phyloP scores from a whole-genome alignment of 2,113 vertebrate genomes.

The Cephalopterus ornatus region DNA sequence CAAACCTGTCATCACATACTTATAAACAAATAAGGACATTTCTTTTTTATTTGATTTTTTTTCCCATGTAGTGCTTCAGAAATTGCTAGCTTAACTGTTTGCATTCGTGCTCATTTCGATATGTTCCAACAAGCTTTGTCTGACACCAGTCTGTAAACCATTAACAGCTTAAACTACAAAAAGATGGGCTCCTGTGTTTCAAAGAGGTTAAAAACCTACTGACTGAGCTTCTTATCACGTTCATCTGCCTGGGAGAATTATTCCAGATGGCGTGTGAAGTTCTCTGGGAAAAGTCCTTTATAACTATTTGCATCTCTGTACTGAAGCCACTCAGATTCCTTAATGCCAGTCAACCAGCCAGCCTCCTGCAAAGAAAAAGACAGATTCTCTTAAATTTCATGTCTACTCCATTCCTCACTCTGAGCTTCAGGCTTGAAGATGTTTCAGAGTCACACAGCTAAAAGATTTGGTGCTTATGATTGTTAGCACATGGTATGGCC shows the following conservation, averaged over 20 bases:
- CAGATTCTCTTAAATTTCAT: not conserved
- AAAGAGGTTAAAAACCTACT: conserved; percentile 61
- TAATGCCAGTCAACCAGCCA: conserved; percentile 93
- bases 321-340: conserved; percentile 87
- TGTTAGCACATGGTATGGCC: accelerated
- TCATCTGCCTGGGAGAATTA: conserved; percentile 52
- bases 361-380: conserved; percentile 85
- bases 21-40: conserved; percentile 71
- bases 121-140: conserved; percentile 60
- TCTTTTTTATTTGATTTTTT: conserved; percentile 29
- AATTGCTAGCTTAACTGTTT: conserved; percentile 66
- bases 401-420: not conserved
- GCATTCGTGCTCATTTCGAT: conserved; percentile 69
- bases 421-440: not conserved
- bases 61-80: conserved; percentile 56
- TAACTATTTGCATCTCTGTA: conserved; percentile 73
- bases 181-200: conserved; percentile 66
- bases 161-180: conserved; percentile 49
- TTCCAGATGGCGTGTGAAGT: conserved; percentile 86
- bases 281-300: conserved; percentile 96
- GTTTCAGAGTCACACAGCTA: not conserved
- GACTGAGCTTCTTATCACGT: conserved; percentile 2
- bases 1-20: conserved; percentile 69
- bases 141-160: conserved; percentile 63
- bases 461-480: not conserved